These are phyloP conservation scores for Ormyrus nitidulus DNA, from an alignment of 2,888 invertebrate genomes.

Conservation along the genomic window DNA sequence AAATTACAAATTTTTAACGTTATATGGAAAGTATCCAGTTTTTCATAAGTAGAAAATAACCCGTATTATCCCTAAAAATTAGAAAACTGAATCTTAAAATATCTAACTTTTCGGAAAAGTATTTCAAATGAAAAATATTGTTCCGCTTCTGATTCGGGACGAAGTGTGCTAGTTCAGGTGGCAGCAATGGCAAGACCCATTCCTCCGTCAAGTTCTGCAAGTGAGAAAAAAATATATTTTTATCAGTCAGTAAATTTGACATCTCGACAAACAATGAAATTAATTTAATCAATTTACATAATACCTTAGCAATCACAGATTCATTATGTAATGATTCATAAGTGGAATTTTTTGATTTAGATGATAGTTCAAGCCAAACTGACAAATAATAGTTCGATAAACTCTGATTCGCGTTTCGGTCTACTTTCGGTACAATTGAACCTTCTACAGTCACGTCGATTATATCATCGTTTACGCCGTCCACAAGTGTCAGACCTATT, in stretches of 20 bases:
- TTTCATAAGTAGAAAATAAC: too few relatives aligned
- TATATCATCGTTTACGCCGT: slow-evolving; percentile 72
- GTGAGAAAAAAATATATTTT: neutral
- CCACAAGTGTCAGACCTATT: slow-evolving; percentile 59
- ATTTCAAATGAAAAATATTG: slow-evolving; percentile 74
- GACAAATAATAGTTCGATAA: slow-evolving; percentile 75
- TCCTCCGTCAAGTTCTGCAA: slow-evolving; percentile 77
- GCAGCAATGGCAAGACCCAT: slow-evolving; percentile 80
- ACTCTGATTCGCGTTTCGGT: slow-evolving; percentile 74
- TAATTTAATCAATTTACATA: too few relatives aligned
- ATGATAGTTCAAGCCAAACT: slow-evolving; percentile 76
- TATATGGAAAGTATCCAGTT: too few relatives aligned
- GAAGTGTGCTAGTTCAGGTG: slow-evolving; percentile 79
- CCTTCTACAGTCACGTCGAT: slow-evolving; percentile 79
- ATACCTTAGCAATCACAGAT: neutral
- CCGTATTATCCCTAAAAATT: too few relatives aligned
- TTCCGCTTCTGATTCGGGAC: slow-evolving; percentile 77
- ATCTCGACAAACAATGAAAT: too few relatives aligned
- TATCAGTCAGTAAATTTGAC: too few relatives aligned
- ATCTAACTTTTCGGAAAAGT: slow-evolving; percentile 30
- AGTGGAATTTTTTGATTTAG: slow-evolving; percentile 63
- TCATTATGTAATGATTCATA: slow-evolving; percentile 2
- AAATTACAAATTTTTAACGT: too few relatives aligned
- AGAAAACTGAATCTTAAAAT: too few relatives aligned
- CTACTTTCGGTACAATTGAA: slow-evolving; percentile 77